Evolutionary conservation across 2,888 invertebrate genomes (phyloP), one percentile per base, ranked within the genome.

Genomic region (Drosophila tanythrix): DNA sequence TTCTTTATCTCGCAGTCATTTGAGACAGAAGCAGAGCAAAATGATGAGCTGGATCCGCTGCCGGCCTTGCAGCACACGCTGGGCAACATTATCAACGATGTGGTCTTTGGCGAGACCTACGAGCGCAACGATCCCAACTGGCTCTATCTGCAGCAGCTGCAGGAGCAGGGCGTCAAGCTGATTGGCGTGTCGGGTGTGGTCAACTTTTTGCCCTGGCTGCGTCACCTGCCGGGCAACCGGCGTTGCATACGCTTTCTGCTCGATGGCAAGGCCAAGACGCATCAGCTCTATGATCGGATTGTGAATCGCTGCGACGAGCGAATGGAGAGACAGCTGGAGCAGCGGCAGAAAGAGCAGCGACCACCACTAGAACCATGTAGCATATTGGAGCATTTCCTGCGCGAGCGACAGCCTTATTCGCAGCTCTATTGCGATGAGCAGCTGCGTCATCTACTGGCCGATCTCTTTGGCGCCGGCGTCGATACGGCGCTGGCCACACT

Each of bases 391-490:
- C 95, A 95, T 57, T 97, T 95, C 88, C 93, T 96, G 40, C 85
- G 93, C 25, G 96, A 96, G 89, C 95, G 95, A 81, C 67, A 73
- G 13, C 81, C 76, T 0, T 57, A 57, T 15, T 73, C 84, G 27
- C 70, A 86, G 55, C 77, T 88, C n/a, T 72, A 75, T 38, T 84
- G 88, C 57, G 83, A 88, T 35, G 82, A 18, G 63, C 83, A 98
- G 90, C 93, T 97, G 88, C 93, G 95, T 80, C 96, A 96, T 91
- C 93, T 97, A 35, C 91, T 97, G 70, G 96, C 96, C 4, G 98
- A 98, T 92, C 94, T 98, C 89, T 97, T 97, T 89, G 97, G 97
- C 0, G 98, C 98, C 18, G 97, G 97, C 6, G 94, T 97, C 59
- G 98, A 98, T 85, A 98, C 98, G 0, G 96, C 97, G 0, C 93